Conservation (phyloP, 2,888 invertebrate species). For the Hipparchia sbordonii region DNA sequence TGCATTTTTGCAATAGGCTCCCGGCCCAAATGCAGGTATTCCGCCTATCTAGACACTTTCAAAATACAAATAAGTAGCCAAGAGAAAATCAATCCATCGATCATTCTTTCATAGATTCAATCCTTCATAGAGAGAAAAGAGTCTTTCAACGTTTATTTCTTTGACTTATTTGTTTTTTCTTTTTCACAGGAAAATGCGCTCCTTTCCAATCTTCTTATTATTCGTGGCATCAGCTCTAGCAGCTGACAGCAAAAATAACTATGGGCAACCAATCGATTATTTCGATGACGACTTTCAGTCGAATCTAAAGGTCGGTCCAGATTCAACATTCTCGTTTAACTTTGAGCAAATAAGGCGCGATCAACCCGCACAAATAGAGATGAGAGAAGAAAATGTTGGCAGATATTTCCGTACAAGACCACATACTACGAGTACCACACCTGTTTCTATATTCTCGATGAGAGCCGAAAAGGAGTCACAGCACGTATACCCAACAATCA, state of each 20-base stretch:
- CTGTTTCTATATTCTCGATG: slow-evolving; percentile 42
- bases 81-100: too few relatives aligned
- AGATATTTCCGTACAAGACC: slow-evolving; percentile 49
- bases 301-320: slow-evolving; percentile 42
- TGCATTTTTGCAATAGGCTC: too few relatives aligned
- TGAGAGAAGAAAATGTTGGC: slow-evolving; percentile 53
- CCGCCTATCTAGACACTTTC: too few relatives aligned
- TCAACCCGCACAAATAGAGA: slow-evolving; percentile 53
- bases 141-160: not conserved
- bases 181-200: slow-evolving; percentile 49
- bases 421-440: slow-evolving; percentile 46
- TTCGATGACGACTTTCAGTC: slow-evolving; percentile 36
- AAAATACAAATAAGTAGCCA: too few relatives aligned
- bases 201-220: slow-evolving; percentile 41
- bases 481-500: slow-evolving; percentile 20
- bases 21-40: too few relatives aligned
- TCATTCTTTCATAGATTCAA: too few relatives aligned
- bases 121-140: too few relatives aligned
- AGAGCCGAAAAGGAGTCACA: slow-evolving; percentile 27
- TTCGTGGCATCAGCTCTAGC: slow-evolving; percentile 46
- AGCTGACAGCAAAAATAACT: slow-evolving; percentile 34
- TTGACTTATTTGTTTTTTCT: slow-evolving; percentile 8
- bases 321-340: slow-evolving; percentile 50
- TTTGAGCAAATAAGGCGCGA: slow-evolving; percentile 52
- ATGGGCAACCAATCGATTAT: slow-evolving; percentile 40